These are phyloP conservation scores for Cephus runcator DNA, from an alignment of 2,888 invertebrate species.

Conservation along the genomic window DNA sequence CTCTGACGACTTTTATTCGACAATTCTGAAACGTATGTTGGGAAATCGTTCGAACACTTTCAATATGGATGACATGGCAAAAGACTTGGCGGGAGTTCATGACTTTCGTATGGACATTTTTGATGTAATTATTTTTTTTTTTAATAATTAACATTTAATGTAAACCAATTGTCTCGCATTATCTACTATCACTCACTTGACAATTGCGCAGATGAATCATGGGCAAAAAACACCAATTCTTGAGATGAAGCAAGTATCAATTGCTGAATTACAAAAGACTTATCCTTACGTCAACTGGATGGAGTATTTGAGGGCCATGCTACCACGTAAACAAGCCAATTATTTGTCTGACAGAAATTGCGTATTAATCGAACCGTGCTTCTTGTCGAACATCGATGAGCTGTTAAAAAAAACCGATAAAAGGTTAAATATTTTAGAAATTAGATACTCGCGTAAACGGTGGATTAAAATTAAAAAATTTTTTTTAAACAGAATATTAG, in stretches of 20 bases:
- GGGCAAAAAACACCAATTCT: conserved; percentile 21
- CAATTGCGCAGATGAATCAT: conserved; percentile 18
- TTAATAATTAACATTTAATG: not conserved
- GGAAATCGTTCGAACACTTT: not conserved
- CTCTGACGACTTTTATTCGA: not conserved
- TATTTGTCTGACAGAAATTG: conserved; percentile 32
- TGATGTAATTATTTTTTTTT: not conserved
- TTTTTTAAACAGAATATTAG: conserved; percentile 25
- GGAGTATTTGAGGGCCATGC: conserved; percentile 31
- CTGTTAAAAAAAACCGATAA: conserved; percentile 27
- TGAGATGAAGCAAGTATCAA: conserved; percentile 30
- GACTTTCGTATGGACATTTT: not conserved
- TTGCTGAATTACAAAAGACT: conserved; percentile 25
- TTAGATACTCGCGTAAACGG: not conserved
- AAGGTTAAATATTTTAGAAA: conserved; percentile 15
- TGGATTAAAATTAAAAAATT: not conserved
- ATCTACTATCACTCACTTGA: not conserved
- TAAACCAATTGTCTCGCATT: not conserved
- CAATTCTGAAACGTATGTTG: not conserved
- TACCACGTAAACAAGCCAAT: conserved; percentile 29
- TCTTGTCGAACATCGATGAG: conserved; percentile 23
- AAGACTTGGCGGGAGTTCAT: not conserved
- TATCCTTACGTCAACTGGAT: conserved; percentile 37
- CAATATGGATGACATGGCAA: not conserved
- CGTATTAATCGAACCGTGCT: conserved; percentile 29